Evolutionary conservation across 2,113 vertebrate genomes (phyloP), one percentile per base, ranked within the genome.

Genomic region (Turnix velox): DNA sequence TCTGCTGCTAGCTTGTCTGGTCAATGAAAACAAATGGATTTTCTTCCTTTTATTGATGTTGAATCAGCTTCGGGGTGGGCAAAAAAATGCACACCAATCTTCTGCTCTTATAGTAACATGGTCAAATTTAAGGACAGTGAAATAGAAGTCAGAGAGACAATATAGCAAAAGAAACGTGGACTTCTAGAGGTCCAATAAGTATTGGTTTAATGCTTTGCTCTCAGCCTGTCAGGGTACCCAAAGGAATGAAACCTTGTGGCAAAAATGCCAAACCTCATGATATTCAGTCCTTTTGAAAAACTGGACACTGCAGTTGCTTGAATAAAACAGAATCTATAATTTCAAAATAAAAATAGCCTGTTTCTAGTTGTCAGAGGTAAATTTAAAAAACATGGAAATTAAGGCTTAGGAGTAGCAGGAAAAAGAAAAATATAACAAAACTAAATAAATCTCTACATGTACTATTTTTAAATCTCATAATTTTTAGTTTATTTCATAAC

Each of bases 341-440:
- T 95, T 87, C 16, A 87, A 71, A 91, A 68, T 68, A 88, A 92
- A 92, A 94, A 88, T 68, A 93, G 28, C 7, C 20, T 68, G 10
- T 22, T 58, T 82, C 76, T 79, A 72, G 37, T 63, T 31, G 14
- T 84, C 31, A 87, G 69, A 91, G 33, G 42, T 66, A 82, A 87
- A 80, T 85, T 83, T 91, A 69, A 85, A 76, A 86, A 48, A 28
- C 14, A 52, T 52, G 28, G 86, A 93, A 84, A 69, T 63, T 3
- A 90, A 61, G 25, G 31, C 61, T 86, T 90, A 77, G 17, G 25
- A 73, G 15, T 31, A 73, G 43, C 25, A 55, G 7, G 18, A 12
- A 57, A 93, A 86, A 80, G 11, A 59, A 59, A 86, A 95, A 92
- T 69, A 49, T 5, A 68, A 17, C 30, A n/a, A 58, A 94, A 59